Base-by-base conservation (phyloP, 2,888 invertebrate genomes). In the Zonitis immaculata region DNA sequence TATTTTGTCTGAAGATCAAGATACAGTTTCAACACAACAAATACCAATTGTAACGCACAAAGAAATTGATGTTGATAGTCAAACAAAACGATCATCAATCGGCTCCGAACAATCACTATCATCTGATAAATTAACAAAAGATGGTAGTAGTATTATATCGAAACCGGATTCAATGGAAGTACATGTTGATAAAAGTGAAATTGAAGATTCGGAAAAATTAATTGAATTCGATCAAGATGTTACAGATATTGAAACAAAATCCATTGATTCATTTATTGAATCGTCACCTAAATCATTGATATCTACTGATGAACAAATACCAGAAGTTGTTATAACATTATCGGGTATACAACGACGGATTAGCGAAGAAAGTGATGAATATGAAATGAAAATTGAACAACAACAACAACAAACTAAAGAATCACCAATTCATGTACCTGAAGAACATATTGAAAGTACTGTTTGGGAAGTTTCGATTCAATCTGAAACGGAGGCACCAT, bases 401-500 rank as follows among this genome's bases (percentile, higher is more conserved):
- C n/a, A n/a, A n/a, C n/a, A n/a, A n/a, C n/a, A n/a, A 11, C 18
- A 35, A 35, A 9, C 35, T 26, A 2, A 42, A 51, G 45, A 63
- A 7, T 67, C 73, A 1, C 69, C 73, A 8, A 69, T 78, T 16
- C 71, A 76, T 51, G 72, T 75, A 52, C 76, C 78, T 2, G 75
- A 78, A 65, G 77, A 80, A 65, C 74, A 77, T 56, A 68, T 78
- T 16, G 77, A 78, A 52, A 78, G 80, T 64, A 76, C 77, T 2
- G 73, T 79, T 22, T 80, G 79, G 79, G 79, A 79, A 69, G 78
- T 78, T 16, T 74, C 78, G 12, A 71, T 79, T 5, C 74, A 79
- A 66, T 74, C 76, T 26, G 72, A 75, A 51, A 63, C 67, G 27
- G 65, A 63, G 43, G 62, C 64, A 18, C 62, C 67, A 11, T 67